Evolutionary conservation across 1,140 invertebrate genomes (phyloP).

Genomic region (Laodelphax striatellus): DNA sequence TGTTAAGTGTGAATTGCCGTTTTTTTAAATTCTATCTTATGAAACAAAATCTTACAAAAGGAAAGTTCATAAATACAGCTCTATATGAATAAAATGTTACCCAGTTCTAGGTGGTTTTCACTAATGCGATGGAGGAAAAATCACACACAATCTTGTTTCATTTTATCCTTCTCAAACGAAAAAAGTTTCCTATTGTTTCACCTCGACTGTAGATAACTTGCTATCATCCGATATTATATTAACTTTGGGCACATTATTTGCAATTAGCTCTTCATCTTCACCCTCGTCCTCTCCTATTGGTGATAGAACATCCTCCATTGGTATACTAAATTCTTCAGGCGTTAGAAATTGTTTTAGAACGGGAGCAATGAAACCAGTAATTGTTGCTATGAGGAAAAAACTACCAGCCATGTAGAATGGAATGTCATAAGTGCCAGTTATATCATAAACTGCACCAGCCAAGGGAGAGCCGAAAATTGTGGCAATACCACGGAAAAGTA

Average conservation of each 20-base stretch:
- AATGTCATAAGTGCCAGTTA: conserved; percentile 69
- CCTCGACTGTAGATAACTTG: no score
- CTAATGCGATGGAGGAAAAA: no score
- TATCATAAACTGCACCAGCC: conserved; percentile 78
- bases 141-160: no score
- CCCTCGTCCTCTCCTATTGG: conserved; percentile 71
- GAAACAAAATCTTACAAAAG: no score
- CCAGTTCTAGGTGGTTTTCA: no score
- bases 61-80: no score
- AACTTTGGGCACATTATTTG: conserved; percentile 21
- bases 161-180: no score
- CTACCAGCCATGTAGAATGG: conserved; percentile 87
- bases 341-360: conserved; percentile 50
- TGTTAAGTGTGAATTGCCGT: no score
- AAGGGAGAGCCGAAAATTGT: conserved; percentile 75
- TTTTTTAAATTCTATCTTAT: no score
- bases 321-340: conserved; percentile 38
- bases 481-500: conserved; percentile 86
- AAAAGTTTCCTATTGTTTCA: no score
- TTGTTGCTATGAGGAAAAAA: conserved; percentile 73
- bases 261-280: conserved; percentile 57
- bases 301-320: conserved; percentile 57
- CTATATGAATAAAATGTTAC: no score
- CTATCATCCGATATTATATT: no score
- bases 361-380: conserved; percentile 75